Base-by-base conservation (phyloP, 2,888 invertebrate genomes). In the Cephus nigrinus region DNA sequence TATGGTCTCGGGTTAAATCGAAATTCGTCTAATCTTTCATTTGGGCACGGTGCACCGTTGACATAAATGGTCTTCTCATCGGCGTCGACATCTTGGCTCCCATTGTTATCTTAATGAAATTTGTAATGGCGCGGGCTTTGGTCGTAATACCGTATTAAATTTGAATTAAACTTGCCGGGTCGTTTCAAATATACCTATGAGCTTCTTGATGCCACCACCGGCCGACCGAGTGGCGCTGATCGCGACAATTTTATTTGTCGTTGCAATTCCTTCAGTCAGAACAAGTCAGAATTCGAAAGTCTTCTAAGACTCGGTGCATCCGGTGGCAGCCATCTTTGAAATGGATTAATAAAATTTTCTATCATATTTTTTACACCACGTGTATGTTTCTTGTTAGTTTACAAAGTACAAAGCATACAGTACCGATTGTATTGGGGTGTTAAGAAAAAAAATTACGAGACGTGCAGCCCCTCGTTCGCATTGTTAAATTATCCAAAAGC, bases 1-100 rank as follows among this genome's bases (percentile, higher is more conserved):
- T 71, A 71, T 71, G 71, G 71, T 71, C 71, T 71, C 15, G 71
- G 71, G 31, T 71, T 71, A 71, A 71, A 71, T 71, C 71, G 71
- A 71, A 71, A 71, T 71, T 31, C 15, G 32, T 15, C 71, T 71
- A 71, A 71, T 71, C 71, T 71, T 33, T 71, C 31, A 33, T 71
- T 55, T 23, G 55, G 32, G 71, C 71, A 71, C 31, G 31, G 71
- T 33, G 71, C 32, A 33, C 71, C 11, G 31, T 32, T 33, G 71
- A 71, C 32, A 55, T 23, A 55, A 55, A 55, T 55, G 55, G 55
- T 55, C 55, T 9, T 55, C 55, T 55, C 55, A 55, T 55, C 55
- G 55, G 23, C 55, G 23, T 55, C 55, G 55, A 55, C 55, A 55
- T 55, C 55, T 55, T 23, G 55, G 55, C 55, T 23, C 23, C 23